Evolutionary conservation across 2,888 invertebrate genomes (phyloP).

Genomic region (Brenthis ino): DNA sequence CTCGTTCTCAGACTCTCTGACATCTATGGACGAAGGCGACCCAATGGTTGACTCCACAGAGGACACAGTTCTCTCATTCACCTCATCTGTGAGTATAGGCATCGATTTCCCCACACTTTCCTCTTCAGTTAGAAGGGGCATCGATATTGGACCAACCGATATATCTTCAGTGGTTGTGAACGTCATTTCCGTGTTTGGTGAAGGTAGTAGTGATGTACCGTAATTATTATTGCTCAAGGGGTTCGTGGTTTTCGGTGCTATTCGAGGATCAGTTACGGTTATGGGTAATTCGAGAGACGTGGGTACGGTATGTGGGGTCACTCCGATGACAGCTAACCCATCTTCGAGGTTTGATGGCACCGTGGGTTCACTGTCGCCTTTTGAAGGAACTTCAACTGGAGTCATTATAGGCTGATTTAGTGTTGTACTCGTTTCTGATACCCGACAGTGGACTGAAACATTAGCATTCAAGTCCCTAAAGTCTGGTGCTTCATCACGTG

Average conservation of each 20-base stretch:
- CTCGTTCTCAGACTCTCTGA: constrained; percentile 58
- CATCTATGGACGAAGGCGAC: constrained; percentile 58
- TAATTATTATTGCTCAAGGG: constrained; percentile 62
- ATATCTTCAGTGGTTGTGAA: constrained; percentile 59
- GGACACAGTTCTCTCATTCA: constrained; percentile 55
- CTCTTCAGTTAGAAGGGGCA: constrained; percentile 83
- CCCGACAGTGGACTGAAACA: constrained; percentile 82
- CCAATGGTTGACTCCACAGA: constrained; percentile 58
- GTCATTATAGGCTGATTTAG: constrained; percentile 92
- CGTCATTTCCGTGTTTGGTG: constrained; percentile 66
- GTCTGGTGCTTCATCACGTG: constrained; percentile 82
- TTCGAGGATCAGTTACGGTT: constrained; percentile 89
- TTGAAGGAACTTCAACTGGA: constrained; percentile 87
- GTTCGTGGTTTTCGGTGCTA: constrained; percentile 80
- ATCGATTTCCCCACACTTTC: constrained; percentile 62
- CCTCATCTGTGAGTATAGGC: constrained; percentile 72
- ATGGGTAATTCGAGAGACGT: constrained; percentile 89
- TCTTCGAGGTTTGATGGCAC: constrained; percentile 74
- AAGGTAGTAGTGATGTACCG: constrained; percentile 53
- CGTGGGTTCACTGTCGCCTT: constrained; percentile 58
- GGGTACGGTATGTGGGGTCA: constrained; percentile 82
- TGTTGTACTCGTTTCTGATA: constrained; percentile 88
- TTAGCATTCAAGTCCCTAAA: constrained; percentile 83
- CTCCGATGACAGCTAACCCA: constrained; percentile 83
- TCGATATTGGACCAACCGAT: constrained; percentile 74